Evolutionary conservation across 2,888 invertebrate species (phyloP).

Genomic region (Ferdinandea cuprea): DNA sequence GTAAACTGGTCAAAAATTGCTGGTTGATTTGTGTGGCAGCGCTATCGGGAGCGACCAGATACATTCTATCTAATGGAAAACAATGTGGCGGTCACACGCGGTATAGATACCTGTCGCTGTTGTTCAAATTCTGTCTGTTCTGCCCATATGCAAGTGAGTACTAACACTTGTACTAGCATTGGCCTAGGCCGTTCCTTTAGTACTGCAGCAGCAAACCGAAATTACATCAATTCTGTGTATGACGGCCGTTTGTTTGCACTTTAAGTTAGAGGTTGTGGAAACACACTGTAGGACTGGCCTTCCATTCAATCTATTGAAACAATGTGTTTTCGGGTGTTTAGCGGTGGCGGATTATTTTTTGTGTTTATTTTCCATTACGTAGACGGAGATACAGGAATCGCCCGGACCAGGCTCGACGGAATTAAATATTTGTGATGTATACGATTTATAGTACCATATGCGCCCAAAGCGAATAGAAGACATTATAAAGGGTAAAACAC

Average conservation of each 20-base stretch:
- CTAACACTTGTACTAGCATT: not conserved
- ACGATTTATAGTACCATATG: too few species aligned
- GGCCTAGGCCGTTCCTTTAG: not conserved
- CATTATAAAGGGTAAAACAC: too few species aligned
- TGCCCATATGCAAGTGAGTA: slow-evolving; percentile 56
- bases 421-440: too few species aligned
- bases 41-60: slow-evolving; percentile 30
- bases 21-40: slow-evolving; percentile 59
- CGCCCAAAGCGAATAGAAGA: too few species aligned
- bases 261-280: slow-evolving; percentile 63
- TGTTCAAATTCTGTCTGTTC: slow-evolving; percentile 35
- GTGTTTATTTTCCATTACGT: not conserved
- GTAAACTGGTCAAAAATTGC: slow-evolving; percentile 49
- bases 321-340: too few species aligned
- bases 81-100: slow-evolving; percentile 62
- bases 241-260: slow-evolving; percentile 60
- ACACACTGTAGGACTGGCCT: slow-evolving; percentile 31
- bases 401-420: too few species aligned
- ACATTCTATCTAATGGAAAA: slow-evolving; percentile 32
- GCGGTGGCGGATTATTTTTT: not conserved
- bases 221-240: slow-evolving; percentile 66
- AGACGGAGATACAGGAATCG: too few species aligned
- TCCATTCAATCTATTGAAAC: not conserved
- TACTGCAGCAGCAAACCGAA: slow-evolving; percentile 56
- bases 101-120: slow-evolving; percentile 55